Evolutionary conservation across 2,888 invertebrate genomes (phyloP), one percentile per base, ranked within the genome.

Genomic region (Leptura quadrifasciata): DNA sequence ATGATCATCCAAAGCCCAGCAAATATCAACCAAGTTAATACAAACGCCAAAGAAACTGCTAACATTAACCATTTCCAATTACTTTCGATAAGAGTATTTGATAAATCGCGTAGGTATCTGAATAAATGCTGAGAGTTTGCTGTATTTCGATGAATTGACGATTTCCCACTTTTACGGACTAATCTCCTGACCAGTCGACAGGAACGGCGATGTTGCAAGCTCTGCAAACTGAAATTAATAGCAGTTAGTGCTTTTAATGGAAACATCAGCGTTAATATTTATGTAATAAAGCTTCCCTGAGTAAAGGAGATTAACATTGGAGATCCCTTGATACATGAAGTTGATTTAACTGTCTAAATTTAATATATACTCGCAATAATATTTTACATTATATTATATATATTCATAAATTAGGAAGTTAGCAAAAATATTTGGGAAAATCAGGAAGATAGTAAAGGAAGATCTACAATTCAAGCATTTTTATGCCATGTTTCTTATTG

Each of bases 1-100:
- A 95, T 93, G 20, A 94, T 90, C 90, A 94, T 95, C 94, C 96
- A 97, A 79, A 96, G 91, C 9, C 92, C 90, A 0, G 95, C 96
- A 86, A 97, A 97, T 12, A 93, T 83, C 21, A 95, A 89, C 96
- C 97, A 97, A 86, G 95, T 94, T 12, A 93, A 84, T 81, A 94
- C 91, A 87, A 94, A 95, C 0, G 91, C 90, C 8, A 91, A 83
- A 52, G 92, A 90, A 87, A 95, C 93, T 18, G 93, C 88, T 0
- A 94, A 84, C 0, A 94, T 88, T 0, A 94, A 92, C 90, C 92
- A 94, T 9, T 94, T 90, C 96, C 95, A 96, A 87, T 93, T 92
- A 82, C 93, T 92, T 88, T 95, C 94, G 24, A 95, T 93, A 88
- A 93, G 84, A 0, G 93, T 92, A 20, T 92, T 92, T 86, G 92